Conservation (phyloP, 2,888 invertebrate genomes). For the Mycalesis mineus region DNA sequence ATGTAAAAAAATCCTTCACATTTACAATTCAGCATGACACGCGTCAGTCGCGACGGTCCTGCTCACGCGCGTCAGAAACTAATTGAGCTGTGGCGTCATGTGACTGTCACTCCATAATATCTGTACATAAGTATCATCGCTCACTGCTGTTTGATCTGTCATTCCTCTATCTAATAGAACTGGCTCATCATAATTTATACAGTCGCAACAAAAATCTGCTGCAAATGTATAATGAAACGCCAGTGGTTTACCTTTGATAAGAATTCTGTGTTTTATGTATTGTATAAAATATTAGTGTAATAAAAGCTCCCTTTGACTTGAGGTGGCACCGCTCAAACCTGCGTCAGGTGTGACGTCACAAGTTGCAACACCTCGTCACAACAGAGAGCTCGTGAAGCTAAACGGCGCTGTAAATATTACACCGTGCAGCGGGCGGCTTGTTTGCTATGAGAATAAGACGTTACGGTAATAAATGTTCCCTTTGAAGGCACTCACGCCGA, state of each 20-base stretch:
- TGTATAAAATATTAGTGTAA: too few relatives aligned
- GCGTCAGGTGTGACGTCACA: background rate
- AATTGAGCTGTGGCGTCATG: background rate
- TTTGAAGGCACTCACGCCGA: slow-evolving; percentile 16
- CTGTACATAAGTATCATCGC: background rate
- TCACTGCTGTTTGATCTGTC: background rate
- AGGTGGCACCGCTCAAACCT: too few relatives aligned
- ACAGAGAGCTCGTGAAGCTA: background rate
- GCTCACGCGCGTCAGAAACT: background rate
- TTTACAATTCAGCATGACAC: too few relatives aligned
- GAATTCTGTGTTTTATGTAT: too few relatives aligned
- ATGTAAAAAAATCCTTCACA: too few relatives aligned
- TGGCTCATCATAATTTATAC: too few relatives aligned
- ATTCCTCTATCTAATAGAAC: background rate
- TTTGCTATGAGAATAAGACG: slow-evolving; percentile 54
- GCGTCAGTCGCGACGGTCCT: background rate
- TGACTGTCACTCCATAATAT: background rate
- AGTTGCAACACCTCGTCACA: background rate
- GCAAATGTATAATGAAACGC: too few relatives aligned
- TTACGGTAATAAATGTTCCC: slow-evolving; percentile 24
- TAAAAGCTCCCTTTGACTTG: too few relatives aligned
- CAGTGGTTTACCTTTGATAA: too few relatives aligned
- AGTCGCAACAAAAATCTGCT: too few relatives aligned
- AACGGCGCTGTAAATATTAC: slow-evolving; percentile 39
- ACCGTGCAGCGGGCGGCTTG: slow-evolving; percentile 33